A percentile compares a stretch with the other conserved stretches of the same genome.
Conservation (phyloP, 2,888 invertebrate genomes). For the Alviniconcha strummeri region DNA sequence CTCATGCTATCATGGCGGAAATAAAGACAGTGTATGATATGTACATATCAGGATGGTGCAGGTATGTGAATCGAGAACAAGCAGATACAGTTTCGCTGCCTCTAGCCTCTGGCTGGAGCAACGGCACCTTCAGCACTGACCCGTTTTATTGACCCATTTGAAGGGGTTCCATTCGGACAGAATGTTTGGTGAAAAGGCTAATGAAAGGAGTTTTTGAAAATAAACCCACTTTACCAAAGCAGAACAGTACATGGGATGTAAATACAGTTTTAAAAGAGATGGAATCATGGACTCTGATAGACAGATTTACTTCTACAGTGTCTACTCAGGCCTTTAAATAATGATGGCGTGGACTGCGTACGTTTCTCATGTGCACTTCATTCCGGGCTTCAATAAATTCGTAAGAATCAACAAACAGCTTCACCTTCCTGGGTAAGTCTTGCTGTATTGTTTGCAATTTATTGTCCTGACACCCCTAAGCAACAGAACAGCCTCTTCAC, state of each 20-base stretch:
- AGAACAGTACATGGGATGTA: background rate
- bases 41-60: too few species aligned
- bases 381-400: too few species aligned
- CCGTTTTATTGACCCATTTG: background rate
- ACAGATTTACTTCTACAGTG: background rate
- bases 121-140: background rate
- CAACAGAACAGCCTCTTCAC: too few species aligned
- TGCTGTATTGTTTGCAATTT: too few species aligned
- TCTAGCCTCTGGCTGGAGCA: background rate
- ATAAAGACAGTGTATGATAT: background rate
- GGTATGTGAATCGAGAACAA: background rate
- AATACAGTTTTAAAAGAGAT: background rate
- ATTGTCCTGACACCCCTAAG: too few species aligned
- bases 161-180: background rate
- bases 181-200: background rate
- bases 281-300: background rate
- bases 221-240: background rate
- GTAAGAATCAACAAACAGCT: too few species aligned
- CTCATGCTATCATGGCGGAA: too few species aligned
- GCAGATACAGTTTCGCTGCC: background rate
- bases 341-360: too few species aligned
- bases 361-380: too few species aligned
- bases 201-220: background rate
- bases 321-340: too few species aligned
- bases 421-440: too few species aligned